Percentiles rank a stretch among this genome's conserved stretches.
phyloP scores from a whole-genome alignment of 2,113 vertebrate genomes.

The Raja brachyura region DNA sequence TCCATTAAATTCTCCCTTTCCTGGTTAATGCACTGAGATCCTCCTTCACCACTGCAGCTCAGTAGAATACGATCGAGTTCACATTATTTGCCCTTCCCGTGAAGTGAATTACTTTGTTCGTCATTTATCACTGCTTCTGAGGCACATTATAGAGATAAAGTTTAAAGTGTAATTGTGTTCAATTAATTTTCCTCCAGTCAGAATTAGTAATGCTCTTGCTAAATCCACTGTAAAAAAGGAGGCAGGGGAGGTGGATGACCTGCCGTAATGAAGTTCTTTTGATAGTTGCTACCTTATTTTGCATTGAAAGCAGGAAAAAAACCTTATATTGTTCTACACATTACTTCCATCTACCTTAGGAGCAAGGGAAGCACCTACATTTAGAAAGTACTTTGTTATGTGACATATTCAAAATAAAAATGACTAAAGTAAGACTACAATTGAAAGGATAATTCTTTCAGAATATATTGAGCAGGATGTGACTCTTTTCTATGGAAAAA shows the following conservation, averaged over 20 bases:
- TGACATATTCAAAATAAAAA: no score
- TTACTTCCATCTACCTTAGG: no score
- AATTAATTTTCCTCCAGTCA: background rate
- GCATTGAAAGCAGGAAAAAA: no score
- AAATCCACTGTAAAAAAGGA: background rate
- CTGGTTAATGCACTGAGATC: background rate
- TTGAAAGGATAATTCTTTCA: no score
- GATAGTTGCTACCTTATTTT: no score
- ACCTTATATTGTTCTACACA: no score
- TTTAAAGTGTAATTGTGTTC: slow-evolving; percentile 15
- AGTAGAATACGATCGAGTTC: background rate
- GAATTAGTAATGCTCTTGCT: background rate
- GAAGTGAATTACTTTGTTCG: background rate
- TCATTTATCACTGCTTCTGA: background rate
- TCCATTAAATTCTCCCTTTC: slow-evolving; percentile 8
- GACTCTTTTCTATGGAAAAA: no score
- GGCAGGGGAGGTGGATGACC: no score
- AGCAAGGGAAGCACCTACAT: no score
- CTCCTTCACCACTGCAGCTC: background rate
- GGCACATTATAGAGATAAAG: slow-evolving; percentile 12
- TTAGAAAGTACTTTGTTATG: no score
- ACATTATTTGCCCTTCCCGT: background rate
- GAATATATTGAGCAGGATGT: no score
- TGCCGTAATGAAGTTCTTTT: background rate
- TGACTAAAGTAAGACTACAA: no score